A percentile compares a stretch with the other conserved stretches of the same genome.
Evolutionary conservation across 2,113 vertebrate species (phyloP).

Genomic region (Oophaga pumilio): DNA sequence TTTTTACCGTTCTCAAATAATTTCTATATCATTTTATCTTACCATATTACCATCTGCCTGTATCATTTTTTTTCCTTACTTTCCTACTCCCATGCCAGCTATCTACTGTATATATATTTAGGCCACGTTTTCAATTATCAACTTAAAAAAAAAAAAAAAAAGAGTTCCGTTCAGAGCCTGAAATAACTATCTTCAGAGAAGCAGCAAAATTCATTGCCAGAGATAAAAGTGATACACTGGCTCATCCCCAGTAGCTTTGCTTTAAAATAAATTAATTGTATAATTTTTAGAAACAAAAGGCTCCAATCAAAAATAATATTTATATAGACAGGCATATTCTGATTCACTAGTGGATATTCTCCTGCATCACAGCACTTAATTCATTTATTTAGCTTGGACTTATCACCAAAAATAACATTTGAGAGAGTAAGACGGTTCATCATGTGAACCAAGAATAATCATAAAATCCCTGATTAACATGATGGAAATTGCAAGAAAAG

Average conservation of each 20-base stretch:
- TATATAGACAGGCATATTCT: not conserved
- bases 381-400: not conserved
- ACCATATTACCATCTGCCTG: not conserved
- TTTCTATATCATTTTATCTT: not conserved
- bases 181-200: conserved; percentile 11
- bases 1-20: too few relatives aligned
- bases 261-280: not conserved
- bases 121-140: conserved; percentile 6
- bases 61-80: not conserved
- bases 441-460: not conserved
- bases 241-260: not conserved
- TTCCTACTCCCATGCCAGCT: not conserved
- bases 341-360: not conserved
- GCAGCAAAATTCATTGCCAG: not conserved
- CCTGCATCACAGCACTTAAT: not conserved
- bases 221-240: not conserved
- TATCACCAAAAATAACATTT: not conserved
- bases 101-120: not conserved
- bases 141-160: conserved; percentile 1
- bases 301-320: not conserved
- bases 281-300: not conserved
- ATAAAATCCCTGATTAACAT: not conserved
- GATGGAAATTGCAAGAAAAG: not conserved
- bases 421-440: not conserved
- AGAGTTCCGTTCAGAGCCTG: not conserved